Percentiles rank a stretch among this genome's conserved stretches.
Conservation (phyloP, 2,888 invertebrate genomes). For the Chrysolina haemoptera region DNA sequence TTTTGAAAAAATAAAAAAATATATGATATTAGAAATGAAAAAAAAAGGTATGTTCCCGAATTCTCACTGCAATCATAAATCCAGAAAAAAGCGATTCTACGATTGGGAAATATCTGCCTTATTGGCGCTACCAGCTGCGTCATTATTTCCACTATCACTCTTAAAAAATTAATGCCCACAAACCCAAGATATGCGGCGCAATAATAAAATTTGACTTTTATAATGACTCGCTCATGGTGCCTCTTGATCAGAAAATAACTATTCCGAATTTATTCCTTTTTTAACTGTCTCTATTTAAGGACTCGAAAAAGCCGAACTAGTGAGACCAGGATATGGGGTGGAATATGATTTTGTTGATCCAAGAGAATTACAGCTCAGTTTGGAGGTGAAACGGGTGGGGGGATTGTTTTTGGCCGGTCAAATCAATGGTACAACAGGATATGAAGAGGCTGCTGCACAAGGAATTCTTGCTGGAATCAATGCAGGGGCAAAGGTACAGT, state of each 20-base stretch:
- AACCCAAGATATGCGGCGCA: no score
- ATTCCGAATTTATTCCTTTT: neutral
- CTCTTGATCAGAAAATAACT: neutral
- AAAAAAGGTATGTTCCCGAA: no score
- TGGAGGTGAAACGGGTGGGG: constrained; percentile 82
- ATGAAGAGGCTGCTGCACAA: constrained; percentile 94
- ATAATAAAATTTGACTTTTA: no score
- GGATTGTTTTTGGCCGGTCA: constrained; percentile 90
- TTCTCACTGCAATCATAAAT: no score
- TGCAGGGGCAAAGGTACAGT: constrained; percentile 75
- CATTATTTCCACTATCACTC: no score
- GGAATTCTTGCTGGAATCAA: constrained; percentile 89
- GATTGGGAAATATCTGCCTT: no score
- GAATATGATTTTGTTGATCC: constrained; percentile 93
- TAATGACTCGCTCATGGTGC: no score
- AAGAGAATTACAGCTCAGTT: constrained; percentile 78
- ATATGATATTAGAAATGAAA: no score
- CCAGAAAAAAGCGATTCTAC: no score
- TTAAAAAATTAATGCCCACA: no score
- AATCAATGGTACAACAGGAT: constrained; percentile 93
- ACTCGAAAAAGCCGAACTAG: constrained; percentile 79
- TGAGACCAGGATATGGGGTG: constrained; percentile 86
- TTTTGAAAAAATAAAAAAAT: no score
- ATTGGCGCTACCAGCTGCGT: no score
- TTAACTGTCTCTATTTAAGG: constrained; percentile 69